phyloP scores from a whole-genome alignment of 1,140 invertebrate species.

The Calycopis cecrops region DNA sequence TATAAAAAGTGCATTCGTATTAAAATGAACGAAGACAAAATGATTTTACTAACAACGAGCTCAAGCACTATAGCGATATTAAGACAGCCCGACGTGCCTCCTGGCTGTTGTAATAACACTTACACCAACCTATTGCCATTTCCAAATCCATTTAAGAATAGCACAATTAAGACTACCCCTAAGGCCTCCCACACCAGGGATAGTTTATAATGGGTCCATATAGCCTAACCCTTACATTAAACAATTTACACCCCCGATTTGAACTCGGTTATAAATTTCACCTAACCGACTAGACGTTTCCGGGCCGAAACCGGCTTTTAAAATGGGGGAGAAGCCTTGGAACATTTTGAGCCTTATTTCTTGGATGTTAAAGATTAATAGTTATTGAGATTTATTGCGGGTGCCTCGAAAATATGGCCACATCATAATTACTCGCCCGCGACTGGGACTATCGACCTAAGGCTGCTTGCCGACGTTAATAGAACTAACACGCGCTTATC shows the following conservation, averaged over 20 bases:
- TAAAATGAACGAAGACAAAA: no score
- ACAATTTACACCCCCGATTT: constrained; percentile 66
- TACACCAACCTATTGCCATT: not conserved
- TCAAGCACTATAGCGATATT: no score
- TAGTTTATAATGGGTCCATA: constrained; percentile 25
- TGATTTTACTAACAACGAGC: no score
- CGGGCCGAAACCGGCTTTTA: constrained; percentile 48
- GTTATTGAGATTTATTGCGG: constrained; percentile 15
- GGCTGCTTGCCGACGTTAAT: constrained; percentile 12
- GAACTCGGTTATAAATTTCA: constrained; percentile 60
- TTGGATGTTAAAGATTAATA: constrained; percentile 19
- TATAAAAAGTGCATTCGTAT: no score
- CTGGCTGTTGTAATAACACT: no score
- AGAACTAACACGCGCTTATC: not conserved
- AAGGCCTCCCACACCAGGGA: constrained; percentile 17
- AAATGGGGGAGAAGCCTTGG: constrained; percentile 30
- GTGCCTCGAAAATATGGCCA: constrained; percentile 37
- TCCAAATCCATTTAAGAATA: constrained; percentile 1
- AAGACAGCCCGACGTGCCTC: no score
- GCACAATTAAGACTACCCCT: constrained; percentile 16
- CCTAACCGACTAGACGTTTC: constrained; percentile 59
- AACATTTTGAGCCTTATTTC: constrained; percentile 25
- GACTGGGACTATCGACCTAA: constrained; percentile 25
- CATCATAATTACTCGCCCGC: constrained; percentile 45
- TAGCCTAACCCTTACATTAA: constrained; percentile 53